phyloP scores from a whole-genome alignment of 2,113 vertebrate species.

The Plectropomus leopardus region DNA sequence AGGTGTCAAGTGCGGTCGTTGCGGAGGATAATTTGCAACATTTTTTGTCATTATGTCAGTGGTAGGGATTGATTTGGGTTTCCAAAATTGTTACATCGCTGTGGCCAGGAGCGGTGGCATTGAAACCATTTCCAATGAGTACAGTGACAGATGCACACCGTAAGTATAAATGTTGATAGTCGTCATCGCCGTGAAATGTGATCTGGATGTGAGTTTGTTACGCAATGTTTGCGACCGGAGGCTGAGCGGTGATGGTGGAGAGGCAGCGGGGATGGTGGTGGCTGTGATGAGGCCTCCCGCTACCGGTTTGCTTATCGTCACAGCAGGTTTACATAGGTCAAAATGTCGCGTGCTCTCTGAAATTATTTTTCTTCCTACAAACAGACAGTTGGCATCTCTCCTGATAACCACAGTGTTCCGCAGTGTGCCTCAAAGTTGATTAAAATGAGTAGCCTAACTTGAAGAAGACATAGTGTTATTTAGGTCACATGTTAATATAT shows the following conservation, averaged over 20 bases:
- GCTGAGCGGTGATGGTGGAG: constrained; percentile 1
- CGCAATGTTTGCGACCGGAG: constrained; percentile 67
- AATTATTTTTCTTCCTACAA: neutral
- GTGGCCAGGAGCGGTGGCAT: constrained; percentile 95
- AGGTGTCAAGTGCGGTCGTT: constrained; percentile 63
- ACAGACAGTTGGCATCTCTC: constrained; percentile 22
- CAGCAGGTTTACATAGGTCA: constrained; percentile 47
- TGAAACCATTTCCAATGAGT: constrained; percentile 95
- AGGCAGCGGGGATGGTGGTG: constrained; percentile 2
- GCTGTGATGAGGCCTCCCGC: constrained; percentile 47
- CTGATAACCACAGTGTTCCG: constrained; percentile 20
- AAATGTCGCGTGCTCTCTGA: constrained; percentile 29
- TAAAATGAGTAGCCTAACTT: constrained; percentile 21
- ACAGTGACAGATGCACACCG: constrained; percentile 98
- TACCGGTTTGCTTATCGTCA: constrained; percentile 33
- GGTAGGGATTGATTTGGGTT: constrained; percentile 95
- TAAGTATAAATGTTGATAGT: constrained; percentile 83
- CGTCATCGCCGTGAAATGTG: constrained; percentile 55
- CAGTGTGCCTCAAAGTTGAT: constrained; percentile 38
- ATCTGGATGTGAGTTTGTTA: constrained; percentile 62
- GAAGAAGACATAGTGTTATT: neutral
- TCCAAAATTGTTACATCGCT: constrained; percentile 95
- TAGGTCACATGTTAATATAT: neutral
- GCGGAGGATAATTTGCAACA: constrained; percentile 56
- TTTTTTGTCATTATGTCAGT: constrained; percentile 94